Conservation (phyloP, 2,888 invertebrate genomes). For the Phytoseiulus persimilis region DNA sequence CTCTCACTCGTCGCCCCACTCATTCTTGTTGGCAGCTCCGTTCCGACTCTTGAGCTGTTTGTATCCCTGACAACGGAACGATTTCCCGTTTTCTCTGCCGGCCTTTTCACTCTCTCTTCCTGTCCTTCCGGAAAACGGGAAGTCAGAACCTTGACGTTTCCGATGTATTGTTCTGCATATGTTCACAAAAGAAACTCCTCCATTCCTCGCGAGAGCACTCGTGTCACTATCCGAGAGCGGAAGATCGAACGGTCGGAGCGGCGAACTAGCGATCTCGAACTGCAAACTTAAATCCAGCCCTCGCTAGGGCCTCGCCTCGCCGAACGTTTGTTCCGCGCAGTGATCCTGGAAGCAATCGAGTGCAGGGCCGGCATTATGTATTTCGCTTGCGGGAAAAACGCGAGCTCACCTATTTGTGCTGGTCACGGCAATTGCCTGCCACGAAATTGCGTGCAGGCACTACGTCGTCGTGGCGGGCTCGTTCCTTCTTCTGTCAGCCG, state of each 20-base stretch:
- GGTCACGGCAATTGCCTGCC: background rate
- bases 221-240: background rate
- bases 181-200: background rate
- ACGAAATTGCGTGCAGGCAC: background rate
- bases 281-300: background rate
- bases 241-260: background rate
- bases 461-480: background rate
- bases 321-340: background rate
- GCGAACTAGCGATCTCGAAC: background rate
- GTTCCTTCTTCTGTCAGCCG: background rate
- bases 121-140: background rate
- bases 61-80: background rate
- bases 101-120: background rate
- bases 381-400: background rate
- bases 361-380: background rate
- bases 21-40: background rate
- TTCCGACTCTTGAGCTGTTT: background rate
- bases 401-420: background rate
- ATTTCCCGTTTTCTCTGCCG: background rate
- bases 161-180: background rate
- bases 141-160: background rate
- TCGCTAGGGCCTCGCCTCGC: background rate
- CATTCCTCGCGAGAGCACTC: background rate
- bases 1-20: background rate
- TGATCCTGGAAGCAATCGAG: background rate